A percentile compares a stretch with the other conserved stretches of the same genome.
Conservation (phyloP, 2,113 vertebrate species). For the Scopus umbretta region DNA sequence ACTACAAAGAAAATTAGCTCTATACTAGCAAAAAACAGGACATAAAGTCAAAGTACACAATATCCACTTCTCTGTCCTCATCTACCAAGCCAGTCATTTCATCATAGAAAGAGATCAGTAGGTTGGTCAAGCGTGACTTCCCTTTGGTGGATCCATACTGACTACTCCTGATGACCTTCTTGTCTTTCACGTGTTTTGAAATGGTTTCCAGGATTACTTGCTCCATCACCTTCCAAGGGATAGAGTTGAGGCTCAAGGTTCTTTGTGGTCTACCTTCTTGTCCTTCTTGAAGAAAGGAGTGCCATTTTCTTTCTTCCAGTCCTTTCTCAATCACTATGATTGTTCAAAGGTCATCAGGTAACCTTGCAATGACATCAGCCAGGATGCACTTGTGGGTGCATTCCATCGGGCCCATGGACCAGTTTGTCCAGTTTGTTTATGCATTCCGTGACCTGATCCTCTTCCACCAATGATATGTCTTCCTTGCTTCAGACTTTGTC, state of each 20-base stretch:
- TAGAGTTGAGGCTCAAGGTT: background rate
- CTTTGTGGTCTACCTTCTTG: background rate
- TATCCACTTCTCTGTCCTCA: background rate
- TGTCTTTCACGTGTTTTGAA: background rate
- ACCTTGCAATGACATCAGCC: background rate
- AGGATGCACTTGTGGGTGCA: background rate
- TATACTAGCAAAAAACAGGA: too few relatives aligned
- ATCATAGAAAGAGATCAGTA: background rate
- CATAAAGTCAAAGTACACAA: background rate
- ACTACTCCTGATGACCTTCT: background rate
- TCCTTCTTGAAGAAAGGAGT: background rate
- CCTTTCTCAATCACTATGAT: background rate
- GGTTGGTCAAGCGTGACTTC: background rate
- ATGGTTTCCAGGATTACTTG: background rate
- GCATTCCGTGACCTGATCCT: background rate
- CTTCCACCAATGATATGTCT: background rate
- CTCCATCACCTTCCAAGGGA: background rate
- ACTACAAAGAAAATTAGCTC: too few relatives aligned
- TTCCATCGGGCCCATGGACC: background rate
- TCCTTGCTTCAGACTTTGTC: background rate
- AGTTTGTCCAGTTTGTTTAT: background rate
- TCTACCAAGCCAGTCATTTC: background rate
- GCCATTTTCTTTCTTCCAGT: background rate
- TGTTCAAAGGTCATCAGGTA: background rate
- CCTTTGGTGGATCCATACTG: too few relatives aligned